phyloP scores from a whole-genome alignment of 1,140 invertebrate species.

The Bombus haemorrhoidalis region DNA sequence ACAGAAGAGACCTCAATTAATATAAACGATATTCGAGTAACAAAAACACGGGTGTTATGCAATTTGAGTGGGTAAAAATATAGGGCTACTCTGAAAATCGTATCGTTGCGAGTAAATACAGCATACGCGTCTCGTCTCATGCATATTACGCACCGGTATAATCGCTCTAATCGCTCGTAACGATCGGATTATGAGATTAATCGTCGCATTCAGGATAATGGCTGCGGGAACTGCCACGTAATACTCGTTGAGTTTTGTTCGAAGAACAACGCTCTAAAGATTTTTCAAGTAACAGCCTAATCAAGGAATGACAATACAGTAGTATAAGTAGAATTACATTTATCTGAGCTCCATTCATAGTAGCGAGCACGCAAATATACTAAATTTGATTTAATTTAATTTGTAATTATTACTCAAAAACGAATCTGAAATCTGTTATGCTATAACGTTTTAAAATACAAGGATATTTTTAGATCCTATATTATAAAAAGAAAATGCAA shows the following conservation, averaged over 20 bases:
- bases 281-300: neutral
- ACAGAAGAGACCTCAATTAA: neutral
- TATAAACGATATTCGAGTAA: neutral
- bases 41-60: neutral
- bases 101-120: neutral
- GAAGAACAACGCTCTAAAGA: neutral
- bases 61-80: neutral
- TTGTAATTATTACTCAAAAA: too few relatives aligned
- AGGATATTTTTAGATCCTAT: too few relatives aligned
- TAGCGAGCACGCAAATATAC: too few relatives aligned
- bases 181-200: slow-evolving; percentile 42
- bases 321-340: too few relatives aligned
- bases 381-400: too few relatives aligned
- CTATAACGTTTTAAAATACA: too few relatives aligned
- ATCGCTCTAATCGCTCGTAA: slow-evolving; percentile 30
- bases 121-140: neutral
- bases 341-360: too few relatives aligned
- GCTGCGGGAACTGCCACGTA: neutral
- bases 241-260: neutral
- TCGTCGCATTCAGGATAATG: slow-evolving; percentile 25
- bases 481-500: too few relatives aligned
- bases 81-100: neutral
- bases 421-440: too few relatives aligned
- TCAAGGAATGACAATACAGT: too few relatives aligned
- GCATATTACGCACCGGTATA: neutral